A percentile compares a stretch with the other conserved stretches of the same genome.
These are phyloP conservation scores for Periplaneta americana DNA, from an alignment of 1,140 invertebrate genomes.

Conservation along the genomic window DNA sequence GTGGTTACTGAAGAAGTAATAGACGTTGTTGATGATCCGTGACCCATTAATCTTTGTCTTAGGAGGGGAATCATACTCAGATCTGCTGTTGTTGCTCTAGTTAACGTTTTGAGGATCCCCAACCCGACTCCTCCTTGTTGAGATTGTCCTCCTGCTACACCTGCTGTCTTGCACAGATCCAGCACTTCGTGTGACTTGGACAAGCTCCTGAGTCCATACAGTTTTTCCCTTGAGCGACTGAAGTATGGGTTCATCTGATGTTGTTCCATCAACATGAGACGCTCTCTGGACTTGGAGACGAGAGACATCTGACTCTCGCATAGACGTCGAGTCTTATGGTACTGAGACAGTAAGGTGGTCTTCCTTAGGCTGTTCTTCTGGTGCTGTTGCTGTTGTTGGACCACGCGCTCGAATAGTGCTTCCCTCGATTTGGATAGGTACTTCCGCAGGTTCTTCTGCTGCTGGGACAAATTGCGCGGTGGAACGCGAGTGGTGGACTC, in stretches of 20 bases:
- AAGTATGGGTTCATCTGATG: conserved; percentile 22
- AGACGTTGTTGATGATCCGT: conserved; percentile 9
- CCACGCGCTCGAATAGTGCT: conserved; percentile 48
- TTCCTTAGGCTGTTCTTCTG: conserved; percentile 32
- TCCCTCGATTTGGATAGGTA: conserved; percentile 53
- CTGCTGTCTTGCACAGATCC: conserved; percentile 40
- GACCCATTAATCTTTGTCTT: conserved; percentile 1
- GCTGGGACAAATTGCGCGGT: not conserved
- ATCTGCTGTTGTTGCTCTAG: conserved; percentile 16
- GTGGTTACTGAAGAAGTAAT: not conserved
- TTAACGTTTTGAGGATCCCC: conserved; percentile 16
- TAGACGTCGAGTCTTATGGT: conserved; percentile 28
- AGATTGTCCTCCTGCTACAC: not conserved
- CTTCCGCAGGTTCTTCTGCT: conserved; percentile 32
- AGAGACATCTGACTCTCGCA: conserved; percentile 49
- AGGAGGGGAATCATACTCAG: conserved; percentile 8
- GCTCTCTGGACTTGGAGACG: conserved; percentile 40
- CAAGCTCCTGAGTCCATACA: conserved; percentile 45
- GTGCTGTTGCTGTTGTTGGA: conserved; percentile 37
- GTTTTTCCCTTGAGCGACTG: conserved; percentile 43
- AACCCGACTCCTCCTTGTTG: not conserved
- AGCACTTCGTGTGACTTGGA: conserved; percentile 51
- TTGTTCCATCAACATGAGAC: conserved; percentile 34
- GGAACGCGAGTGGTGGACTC: not conserved
- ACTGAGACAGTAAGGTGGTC: conserved; percentile 41